Percentiles rank a stretch among this genome's conserved stretches.
Evolutionary conservation across 92 coral and sea anemone genomes (phyloP).

Genomic region (Bergia puertoricense): DNA sequence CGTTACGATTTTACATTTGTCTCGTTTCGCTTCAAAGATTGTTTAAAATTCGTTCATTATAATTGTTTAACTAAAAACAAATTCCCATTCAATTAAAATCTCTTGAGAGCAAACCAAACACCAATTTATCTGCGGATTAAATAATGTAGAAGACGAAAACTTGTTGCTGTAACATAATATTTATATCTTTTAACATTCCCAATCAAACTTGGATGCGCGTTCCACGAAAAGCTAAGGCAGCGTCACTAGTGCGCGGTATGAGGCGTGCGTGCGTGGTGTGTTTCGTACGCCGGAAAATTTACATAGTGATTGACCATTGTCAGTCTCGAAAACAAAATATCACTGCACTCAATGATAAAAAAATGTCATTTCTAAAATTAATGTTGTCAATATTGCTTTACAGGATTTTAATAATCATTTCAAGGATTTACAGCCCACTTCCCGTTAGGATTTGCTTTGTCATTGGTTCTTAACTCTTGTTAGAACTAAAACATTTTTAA

Average conservation of each 20-base stretch:
- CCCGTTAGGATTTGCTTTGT: too few relatives aligned
- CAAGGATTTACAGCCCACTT: not conserved
- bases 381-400: not conserved
- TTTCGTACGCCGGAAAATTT: not conserved
- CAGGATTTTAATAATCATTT: not conserved
- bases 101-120: constrained; percentile 7
- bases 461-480: too few relatives aligned
- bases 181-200: too few relatives aligned
- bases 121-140: not conserved
- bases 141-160: too few relatives aligned
- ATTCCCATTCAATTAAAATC: constrained; percentile 8
- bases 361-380: constrained; percentile 8
- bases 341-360: not conserved
- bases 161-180: not conserved
- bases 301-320: not conserved
- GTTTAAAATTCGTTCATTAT: not conserved
- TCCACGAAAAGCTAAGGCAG: not conserved
- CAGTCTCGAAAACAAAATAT: constrained; percentile 26
- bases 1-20: not conserved
- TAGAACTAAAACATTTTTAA: too few relatives aligned
- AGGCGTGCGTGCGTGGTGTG: not conserved
- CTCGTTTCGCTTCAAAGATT: constrained; percentile 10
- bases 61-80: not conserved
- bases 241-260: not conserved
- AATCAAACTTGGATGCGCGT: not conserved